Evolutionary conservation across 2,113 vertebrate genomes (phyloP), one percentile per base, ranked within the genome.

Genomic region (Labeo catla): DNA sequence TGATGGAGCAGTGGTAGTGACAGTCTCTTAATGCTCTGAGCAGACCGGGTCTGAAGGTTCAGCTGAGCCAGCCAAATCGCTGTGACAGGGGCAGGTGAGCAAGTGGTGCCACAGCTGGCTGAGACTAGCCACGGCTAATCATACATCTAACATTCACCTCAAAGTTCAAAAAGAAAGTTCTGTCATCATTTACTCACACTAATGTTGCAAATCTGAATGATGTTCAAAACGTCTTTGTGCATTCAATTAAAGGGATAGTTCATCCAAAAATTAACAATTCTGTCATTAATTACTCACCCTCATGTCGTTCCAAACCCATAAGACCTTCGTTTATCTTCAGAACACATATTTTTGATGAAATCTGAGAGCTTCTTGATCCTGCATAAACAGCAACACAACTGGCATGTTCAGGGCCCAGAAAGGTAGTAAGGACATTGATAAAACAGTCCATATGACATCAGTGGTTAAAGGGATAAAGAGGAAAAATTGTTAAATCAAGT

Each of bases 61-160:
- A 82, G 65, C 81, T 82, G 61, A 82, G 28, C 63, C 45, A 52
- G 65, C 23, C 47, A 70, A 82, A 82, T 82, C 61, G 47, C 81
- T 70, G 61, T 82, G 43, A 52, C 65, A 70, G 61, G 79, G 79
- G 59, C 79, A 81, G 79, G 79, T 81, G 79, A 81, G 23, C 59
- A 81, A 81, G 79, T 66, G 79, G 59, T 81, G 79, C 79, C 59
- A 81, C 79, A 81, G 79, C 79, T 81, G 79, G 79, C 79, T 65
- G 13, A 81, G 39, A 21, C 39, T 28, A 65, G 43, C 79, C 43
- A 81, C n/a, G 49, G 43, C 43, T 81, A 81, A 81, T 81, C 59
- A 81, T 66, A 81, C 79, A 81, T 59, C 13, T 81, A 65, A 49
- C 59, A 34, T 81, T 81, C 79, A 81, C 79, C 79, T 19, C 79